These are phyloP conservation scores for Agonopterix subpropinquella DNA, from an alignment of 2,888 invertebrate species.

Conservation along the genomic window DNA sequence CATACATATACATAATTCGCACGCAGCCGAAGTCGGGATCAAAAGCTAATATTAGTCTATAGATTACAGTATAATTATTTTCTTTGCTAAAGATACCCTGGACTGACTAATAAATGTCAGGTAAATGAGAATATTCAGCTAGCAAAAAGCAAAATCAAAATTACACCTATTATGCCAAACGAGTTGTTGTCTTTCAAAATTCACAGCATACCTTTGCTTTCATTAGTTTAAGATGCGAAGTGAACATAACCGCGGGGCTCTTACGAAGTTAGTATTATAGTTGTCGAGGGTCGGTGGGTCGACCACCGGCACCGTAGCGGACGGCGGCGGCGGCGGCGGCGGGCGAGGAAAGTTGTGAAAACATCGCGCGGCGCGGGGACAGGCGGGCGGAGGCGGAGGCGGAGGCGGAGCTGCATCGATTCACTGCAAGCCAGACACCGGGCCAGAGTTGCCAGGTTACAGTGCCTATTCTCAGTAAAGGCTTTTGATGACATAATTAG, in stretches of 20 bases:
- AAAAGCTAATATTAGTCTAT: too few species aligned
- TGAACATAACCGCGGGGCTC: slow-evolving; percentile 11
- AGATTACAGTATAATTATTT: too few species aligned
- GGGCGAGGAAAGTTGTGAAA: slow-evolving; percentile 28
- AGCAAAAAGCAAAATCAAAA: too few species aligned
- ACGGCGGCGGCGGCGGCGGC: slow-evolving; percentile 5
- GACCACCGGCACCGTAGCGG: slow-evolving; percentile 4
- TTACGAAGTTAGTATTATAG: slow-evolving; percentile 12
- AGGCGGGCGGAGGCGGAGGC: too few species aligned
- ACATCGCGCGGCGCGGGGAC: slow-evolving; percentile 24
- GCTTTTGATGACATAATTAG: background rate
- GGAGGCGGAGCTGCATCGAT: slow-evolving; percentile 60
- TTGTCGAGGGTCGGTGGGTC: slow-evolving; percentile 10
- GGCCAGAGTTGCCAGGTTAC: slow-evolving; percentile 24
- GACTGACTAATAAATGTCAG: too few species aligned
- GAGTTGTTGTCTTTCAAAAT: too few species aligned
- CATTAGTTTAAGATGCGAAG: background rate
- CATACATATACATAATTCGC: too few species aligned
- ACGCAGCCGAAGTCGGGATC: too few species aligned
- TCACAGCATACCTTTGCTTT: too few species aligned
- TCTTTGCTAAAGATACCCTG: too few species aligned
- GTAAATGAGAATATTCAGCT: too few species aligned
- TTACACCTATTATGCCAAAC: too few species aligned
- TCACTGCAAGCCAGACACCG: slow-evolving; percentile 36
- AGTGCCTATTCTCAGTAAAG: slow-evolving; percentile 3